Evolutionary conservation across 1,140 invertebrate genomes (phyloP).

Genomic region (Pectinophora gossypiella): DNA sequence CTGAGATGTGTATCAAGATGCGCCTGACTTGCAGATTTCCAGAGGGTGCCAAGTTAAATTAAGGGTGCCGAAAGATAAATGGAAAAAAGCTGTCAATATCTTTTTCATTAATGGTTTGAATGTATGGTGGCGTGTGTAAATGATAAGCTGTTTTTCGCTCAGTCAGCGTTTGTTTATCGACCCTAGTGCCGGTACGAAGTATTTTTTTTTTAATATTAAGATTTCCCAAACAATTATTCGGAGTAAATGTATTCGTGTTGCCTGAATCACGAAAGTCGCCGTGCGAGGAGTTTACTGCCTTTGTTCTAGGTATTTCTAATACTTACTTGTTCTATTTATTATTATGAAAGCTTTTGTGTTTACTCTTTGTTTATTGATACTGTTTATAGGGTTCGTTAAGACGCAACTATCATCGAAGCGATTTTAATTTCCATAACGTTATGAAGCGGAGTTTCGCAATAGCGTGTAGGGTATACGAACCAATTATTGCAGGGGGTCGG

Average conservation of each 20-base stretch:
- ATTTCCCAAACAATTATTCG: slow-evolving; percentile 8
- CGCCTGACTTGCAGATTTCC: slow-evolving; percentile 32
- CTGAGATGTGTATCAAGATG: slow-evolving; percentile 29
- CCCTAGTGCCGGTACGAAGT: not conserved
- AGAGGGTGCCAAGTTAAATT: slow-evolving; percentile 37
- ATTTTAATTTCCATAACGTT: too few species aligned
- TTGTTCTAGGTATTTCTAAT: too few species aligned
- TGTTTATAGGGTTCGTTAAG: too few species aligned
- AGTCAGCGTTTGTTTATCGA: slow-evolving; percentile 23
- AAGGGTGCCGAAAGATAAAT: slow-evolving; percentile 40
- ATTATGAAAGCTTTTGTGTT: too few species aligned
- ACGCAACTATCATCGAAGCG: too few species aligned
- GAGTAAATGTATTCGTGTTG: slow-evolving; percentile 19
- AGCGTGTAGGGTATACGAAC: slow-evolving; percentile 18
- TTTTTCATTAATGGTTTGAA: slow-evolving; percentile 38
- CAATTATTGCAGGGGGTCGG: slow-evolving; percentile 13
- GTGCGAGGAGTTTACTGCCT: too few species aligned
- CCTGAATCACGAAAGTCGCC: slow-evolving; percentile 14
- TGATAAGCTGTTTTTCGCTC: slow-evolving; percentile 18
- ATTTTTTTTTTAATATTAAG: slow-evolving; percentile 12
- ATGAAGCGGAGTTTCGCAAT: not conserved
- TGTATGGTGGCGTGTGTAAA: slow-evolving; percentile 18
- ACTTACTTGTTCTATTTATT: too few species aligned
- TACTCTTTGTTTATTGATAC: too few species aligned
- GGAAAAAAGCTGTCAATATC: slow-evolving; percentile 38